These are phyloP conservation scores for Dolichallabes microphthalmus DNA, from an alignment of 2,113 vertebrate genomes.

Conservation along the genomic window DNA sequence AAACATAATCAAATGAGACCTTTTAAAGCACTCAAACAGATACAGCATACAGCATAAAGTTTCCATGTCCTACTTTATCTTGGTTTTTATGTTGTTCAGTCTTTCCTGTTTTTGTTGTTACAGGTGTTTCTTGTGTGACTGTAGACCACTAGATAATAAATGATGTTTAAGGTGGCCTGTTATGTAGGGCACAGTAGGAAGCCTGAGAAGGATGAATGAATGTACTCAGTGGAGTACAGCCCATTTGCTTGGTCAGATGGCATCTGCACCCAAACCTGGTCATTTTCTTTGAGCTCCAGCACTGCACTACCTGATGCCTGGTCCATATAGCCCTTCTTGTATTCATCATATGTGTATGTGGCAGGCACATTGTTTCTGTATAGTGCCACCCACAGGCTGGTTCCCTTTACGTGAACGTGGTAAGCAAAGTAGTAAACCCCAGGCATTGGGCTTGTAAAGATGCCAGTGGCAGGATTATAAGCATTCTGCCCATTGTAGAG, in stretches of 20 bases:
- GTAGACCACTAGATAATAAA: slow-evolving; percentile 60
- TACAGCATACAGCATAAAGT: slow-evolving; percentile 67
- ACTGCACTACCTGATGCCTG: slow-evolving; percentile 97
- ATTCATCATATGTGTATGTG: slow-evolving; percentile 97
- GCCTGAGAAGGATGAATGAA: slow-evolving; percentile 98
- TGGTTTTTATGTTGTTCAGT: slow-evolving; percentile 64
- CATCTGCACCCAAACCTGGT: slow-evolving; percentile 98
- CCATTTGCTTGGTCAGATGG: slow-evolving; percentile 98
- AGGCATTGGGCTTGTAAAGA: slow-evolving; percentile 90
- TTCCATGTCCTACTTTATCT: slow-evolving; percentile 66
- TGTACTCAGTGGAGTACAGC: slow-evolving; percentile 96
- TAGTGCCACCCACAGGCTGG: slow-evolving; percentile 95
- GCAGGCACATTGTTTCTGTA: slow-evolving; percentile 99
- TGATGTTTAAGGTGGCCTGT: slow-evolving; percentile 62
- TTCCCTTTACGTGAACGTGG: slow-evolving; percentile 97
- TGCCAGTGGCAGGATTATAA: slow-evolving; percentile 89
- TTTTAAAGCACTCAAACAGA: slow-evolving; percentile 66
- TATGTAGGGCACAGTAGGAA: slow-evolving; percentile 98
- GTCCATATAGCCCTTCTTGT: slow-evolving; percentile 99
- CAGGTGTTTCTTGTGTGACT: slow-evolving; percentile 62
- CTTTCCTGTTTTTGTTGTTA: slow-evolving; percentile 59
- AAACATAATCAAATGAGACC: slow-evolving; percentile 67
- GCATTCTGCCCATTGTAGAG: slow-evolving; percentile 94
- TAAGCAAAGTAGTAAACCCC: slow-evolving; percentile 98
- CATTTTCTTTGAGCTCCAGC: slow-evolving; percentile 92